Evolutionary conservation across 2,888 invertebrate genomes (phyloP).

Genomic region (Stomorhina lunata): DNA sequence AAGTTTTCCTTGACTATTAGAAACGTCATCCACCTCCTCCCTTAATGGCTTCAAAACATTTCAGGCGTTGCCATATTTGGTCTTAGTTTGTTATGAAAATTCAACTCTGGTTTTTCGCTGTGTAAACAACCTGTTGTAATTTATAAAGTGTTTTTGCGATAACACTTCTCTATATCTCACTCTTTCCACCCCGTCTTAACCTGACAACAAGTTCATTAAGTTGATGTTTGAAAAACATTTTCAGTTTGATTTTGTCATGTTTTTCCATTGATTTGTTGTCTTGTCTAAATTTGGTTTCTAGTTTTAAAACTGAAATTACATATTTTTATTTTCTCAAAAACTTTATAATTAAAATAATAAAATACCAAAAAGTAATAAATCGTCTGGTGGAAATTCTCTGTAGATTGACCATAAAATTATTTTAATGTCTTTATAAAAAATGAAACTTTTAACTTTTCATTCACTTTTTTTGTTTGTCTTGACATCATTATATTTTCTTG

Average conservation of each 20-base stretch:
- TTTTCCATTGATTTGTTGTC: constrained; percentile 47
- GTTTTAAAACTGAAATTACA: constrained; percentile 19
- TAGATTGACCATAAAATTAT: constrained; percentile 45
- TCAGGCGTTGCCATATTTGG: constrained; percentile 42
- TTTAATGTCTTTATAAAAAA: constrained; percentile 47
- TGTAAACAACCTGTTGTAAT: constrained; percentile 33
- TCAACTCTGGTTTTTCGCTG: constrained; percentile 38
- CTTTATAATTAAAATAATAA: constrained; percentile 37
- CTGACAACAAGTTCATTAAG: constrained; percentile 52
- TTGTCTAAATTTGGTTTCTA: constrained; percentile 50
- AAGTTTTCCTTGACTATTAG: constrained; percentile 31
- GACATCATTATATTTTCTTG: neutral
- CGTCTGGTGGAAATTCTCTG: constrained; percentile 15
- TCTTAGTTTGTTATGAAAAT: constrained; percentile 1
- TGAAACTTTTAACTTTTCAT: neutral
- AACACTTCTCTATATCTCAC: constrained; percentile 27
- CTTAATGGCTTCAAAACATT: neutral
- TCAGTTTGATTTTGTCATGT: constrained; percentile 51
- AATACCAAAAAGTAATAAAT: constrained; percentile 18
- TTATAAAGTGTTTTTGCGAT: constrained; percentile 32
- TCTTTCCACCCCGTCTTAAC: neutral
- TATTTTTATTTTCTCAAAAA: constrained; percentile 39
- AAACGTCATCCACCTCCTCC: neutral
- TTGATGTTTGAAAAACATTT: constrained; percentile 24
- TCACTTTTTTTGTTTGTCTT: neutral